phyloP scores from a whole-genome alignment of 2,888 invertebrate species.

The Strigamia maritima region DNA sequence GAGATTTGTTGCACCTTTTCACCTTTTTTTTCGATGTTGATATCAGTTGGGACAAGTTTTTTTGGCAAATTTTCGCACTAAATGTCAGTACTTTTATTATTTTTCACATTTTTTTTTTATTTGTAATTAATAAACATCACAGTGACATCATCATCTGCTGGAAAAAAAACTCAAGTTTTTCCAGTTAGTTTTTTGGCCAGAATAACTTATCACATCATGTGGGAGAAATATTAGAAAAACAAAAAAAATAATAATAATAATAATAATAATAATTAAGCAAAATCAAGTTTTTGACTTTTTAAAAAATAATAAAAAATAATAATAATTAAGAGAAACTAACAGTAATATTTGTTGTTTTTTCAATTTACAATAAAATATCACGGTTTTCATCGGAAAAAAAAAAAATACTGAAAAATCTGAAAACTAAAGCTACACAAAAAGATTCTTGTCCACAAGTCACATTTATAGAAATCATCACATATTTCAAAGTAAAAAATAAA shows the following conservation, averaged over 20 bases:
- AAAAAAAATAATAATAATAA: neutral
- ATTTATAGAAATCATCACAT: neutral
- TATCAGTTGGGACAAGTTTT: neutral
- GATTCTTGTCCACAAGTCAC: neutral
- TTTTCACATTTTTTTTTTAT: neutral
- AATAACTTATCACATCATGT: neutral
- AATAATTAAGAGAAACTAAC: neutral
- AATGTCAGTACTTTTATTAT: neutral
- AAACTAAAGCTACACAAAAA: neutral
- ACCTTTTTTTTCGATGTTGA: neutral
- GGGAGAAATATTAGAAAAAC: neutral
- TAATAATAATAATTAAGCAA: neutral
- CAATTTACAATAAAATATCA: neutral
- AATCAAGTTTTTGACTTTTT: neutral
- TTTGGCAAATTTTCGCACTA: neutral
- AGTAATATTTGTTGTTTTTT: neutral
- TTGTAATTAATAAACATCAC: constrained; percentile 23
- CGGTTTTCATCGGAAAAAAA: neutral
- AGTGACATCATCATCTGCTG: constrained; percentile 1
- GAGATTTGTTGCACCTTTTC: constrained; percentile 1
- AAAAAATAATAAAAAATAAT: neutral
- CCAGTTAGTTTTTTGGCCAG: neutral
- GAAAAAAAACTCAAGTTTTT: neutral
- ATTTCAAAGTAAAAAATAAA: neutral
- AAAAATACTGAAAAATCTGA: neutral